Evolutionary conservation across 2,888 invertebrate genomes (phyloP), one percentile per base, ranked within the genome.

Genomic region (Diarsia brunnea): DNA sequence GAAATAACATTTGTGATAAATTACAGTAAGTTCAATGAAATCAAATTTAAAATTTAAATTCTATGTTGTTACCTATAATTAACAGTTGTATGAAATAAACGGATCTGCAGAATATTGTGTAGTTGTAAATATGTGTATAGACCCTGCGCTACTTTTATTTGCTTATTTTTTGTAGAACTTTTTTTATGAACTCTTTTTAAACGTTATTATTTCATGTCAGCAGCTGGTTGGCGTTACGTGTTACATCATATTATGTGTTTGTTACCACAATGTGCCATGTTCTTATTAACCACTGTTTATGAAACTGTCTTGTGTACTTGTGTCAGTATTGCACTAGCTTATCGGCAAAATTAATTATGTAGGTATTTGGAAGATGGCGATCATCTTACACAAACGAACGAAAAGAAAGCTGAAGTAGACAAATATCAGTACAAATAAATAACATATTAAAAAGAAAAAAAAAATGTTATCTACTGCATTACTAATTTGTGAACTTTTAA

Each of bases 101-200:
- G 45, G 27, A 74, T 86, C 70, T 63, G 66, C 72, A 73, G 51
- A 70, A 74, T 47, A 69, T 68, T 70, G 67, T 73, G 73, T 83
- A 73, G 73, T 84, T 81, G 78, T 81, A 74, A 66, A 75, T 78
- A 84, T 55, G 24, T 79, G 70, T 81, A 69, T 24, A 76, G 65
- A 75, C 69, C 83, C 79, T 72, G 51, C 49, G 85, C 86, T 87
- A 85, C 53, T 78, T 78, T 84, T 67, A 68, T 83, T 83, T 82
- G 85, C 83, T 85, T 78, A 51, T 53, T 71, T 78, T 68, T 77
- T 38, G 68, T 79, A 68, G 58, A n/a, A 73, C 78, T 73, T 75
- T 76, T 67, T 77, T 66, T 82, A 72, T 68, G 72, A 53, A 79
- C 73, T 77, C 58, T 77, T 69, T 69, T 73, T 84, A 67, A 65